Percentiles rank a stretch among this genome's conserved stretches.
Evolutionary conservation across 2,113 vertebrate species (phyloP).

Genomic region (Vireo altiloquus): DNA sequence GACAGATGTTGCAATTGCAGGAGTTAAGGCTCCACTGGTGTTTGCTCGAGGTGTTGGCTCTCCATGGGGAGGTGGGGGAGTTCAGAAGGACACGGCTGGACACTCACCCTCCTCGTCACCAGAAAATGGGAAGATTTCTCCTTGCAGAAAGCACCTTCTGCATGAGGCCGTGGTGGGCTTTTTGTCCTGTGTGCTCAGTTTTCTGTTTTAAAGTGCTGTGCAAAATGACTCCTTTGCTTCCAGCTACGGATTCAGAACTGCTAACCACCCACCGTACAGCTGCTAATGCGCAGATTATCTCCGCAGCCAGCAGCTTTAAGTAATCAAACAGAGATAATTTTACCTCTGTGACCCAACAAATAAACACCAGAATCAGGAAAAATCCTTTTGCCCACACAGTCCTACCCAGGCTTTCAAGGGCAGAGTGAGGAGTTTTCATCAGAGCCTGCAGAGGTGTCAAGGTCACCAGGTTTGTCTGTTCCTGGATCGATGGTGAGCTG

Average conservation of each 20-base stretch:
- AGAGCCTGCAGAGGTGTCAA: background rate
- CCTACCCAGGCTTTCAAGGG: conserved; percentile 13
- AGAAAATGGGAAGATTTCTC: background rate
- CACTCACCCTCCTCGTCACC: rapidly evolving
- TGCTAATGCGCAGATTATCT: conserved; percentile 49
- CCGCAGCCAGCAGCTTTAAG: conserved; percentile 55
- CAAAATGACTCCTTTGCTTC: background rate
- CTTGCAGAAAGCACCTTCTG: background rate
- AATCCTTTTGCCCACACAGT: background rate
- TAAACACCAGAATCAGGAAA: conserved; percentile 24
- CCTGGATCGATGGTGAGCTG: background rate
- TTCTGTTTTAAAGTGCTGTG: background rate
- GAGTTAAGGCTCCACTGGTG: background rate
- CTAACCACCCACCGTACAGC: conserved; percentile 12
- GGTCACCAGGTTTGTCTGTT: background rate
- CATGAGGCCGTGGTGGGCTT: background rate
- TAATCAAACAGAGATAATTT: conserved; percentile 58
- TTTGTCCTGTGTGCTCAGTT: background rate
- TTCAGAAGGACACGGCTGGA: rapidly evolving
- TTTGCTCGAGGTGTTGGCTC: background rate
- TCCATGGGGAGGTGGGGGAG: background rate
- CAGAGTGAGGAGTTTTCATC: background rate
- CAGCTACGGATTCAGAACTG: background rate
- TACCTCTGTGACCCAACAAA: conserved; percentile 38
- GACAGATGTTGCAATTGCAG: background rate